Evolutionary conservation across 2,113 vertebrate species (phyloP), one percentile per base, ranked within the genome.

Genomic region (Chascanopsetta lugubris): DNA sequence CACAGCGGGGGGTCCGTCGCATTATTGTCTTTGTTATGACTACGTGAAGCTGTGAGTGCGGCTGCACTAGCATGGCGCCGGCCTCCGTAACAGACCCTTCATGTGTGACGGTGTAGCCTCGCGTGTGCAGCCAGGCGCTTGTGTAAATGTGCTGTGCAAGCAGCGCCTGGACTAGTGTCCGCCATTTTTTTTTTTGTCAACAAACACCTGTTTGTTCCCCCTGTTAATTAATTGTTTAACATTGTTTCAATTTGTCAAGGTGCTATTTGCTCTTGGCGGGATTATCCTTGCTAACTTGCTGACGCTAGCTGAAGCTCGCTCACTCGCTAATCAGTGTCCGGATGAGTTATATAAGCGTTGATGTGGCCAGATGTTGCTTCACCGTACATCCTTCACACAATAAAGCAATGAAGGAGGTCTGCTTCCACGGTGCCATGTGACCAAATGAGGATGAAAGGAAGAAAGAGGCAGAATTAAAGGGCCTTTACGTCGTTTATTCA

Each of bases 181-280:
- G 58, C 55, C 63, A 43, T 10, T 77, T 77, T 21, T 77, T 13
- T 79, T 80, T 72, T 72, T 67, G 72, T 82, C 83, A 53, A 77
- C 79, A 86, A 88, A 86, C 87, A 88, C 85, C 82, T 88, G 89
- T 85, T 89, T 83, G 22, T 72, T 74, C 24, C 13, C 22, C 17
- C 66, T 36, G 55, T 75, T 89, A 87, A 90, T 89, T 75, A 87
- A 90, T 87, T 87, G 82, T 80, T 69, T 79, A 85, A 88, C 86
- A 85, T 61, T 17, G 77, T 82, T 85, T 69, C 82, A 86, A 84
- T 90, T 86, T 87, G 86, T 89, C 82, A 86, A 69, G 77, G n/a
- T n/a, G n/a, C 75, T 51, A 59, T 75, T 72, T 68, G 65, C 69
- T 66, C 34, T 20, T 8, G 34, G 68, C 62, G 46, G 65, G 72